phyloP scores from a whole-genome alignment of 2,888 invertebrate species.

The Orthosia cruda region DNA sequence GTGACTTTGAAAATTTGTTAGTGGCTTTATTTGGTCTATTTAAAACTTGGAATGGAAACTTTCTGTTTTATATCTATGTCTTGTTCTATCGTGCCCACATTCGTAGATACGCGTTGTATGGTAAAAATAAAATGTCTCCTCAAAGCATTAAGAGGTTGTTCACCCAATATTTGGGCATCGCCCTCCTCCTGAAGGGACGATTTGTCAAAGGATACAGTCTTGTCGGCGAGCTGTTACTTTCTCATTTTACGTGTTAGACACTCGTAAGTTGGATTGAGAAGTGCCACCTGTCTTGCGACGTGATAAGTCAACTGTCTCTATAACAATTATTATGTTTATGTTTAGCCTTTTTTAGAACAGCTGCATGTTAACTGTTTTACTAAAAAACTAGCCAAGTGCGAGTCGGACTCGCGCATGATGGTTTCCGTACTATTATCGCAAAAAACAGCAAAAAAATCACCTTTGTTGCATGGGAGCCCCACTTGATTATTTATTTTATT shows the following conservation, averaged over 20 bases:
- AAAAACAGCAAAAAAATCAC: no score
- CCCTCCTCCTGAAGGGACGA: constrained; percentile 83
- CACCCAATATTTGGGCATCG: constrained; percentile 91
- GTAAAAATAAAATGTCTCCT: constrained; percentile 91
- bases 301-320: constrained; percentile 41
- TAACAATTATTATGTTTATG: constrained; percentile 3
- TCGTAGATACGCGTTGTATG: constrained; percentile 80
- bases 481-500: no score
- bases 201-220: constrained; percentile 87
- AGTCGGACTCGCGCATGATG: no score
- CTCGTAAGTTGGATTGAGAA: constrained; percentile 74
- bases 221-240: constrained; percentile 76
- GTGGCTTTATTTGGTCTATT: constrained; percentile 67
- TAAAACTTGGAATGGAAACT: constrained; percentile 64
- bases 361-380: constrained; percentile 12
- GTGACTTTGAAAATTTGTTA: constrained; percentile 57
- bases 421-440: no score
- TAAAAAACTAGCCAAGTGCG: no score
- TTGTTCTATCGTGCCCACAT: constrained; percentile 72
- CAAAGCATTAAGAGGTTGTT: constrained; percentile 90
- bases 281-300: constrained; percentile 77
- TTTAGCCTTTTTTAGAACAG: constrained; percentile 23
- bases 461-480: no score
- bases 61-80: constrained; percentile 60
- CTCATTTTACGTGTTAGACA: constrained; percentile 74